Base-by-base conservation (phyloP, 2,888 invertebrate genomes). In the Caenorhabditis japonica region DNA sequence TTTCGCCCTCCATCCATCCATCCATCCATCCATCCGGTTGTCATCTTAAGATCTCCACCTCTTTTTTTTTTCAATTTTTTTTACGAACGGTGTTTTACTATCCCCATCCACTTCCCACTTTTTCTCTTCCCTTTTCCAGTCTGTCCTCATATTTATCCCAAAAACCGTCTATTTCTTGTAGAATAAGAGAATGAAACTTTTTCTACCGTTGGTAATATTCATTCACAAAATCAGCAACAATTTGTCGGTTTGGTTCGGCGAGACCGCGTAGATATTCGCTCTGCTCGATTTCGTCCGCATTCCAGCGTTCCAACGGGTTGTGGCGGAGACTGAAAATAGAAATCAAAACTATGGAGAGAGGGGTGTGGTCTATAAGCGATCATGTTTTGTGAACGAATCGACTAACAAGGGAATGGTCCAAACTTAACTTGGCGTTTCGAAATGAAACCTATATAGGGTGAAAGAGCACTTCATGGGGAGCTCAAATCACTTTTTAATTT, bases 131-230 rank as follows among this genome's bases (percentile, higher is more conserved):
- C 12, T 27, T 53, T 25, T 38, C 52, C n/a, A 21, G 23, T 36
- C 21, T 13, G 17, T n/a, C 3, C 19, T 10, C 10, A 46, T 4
- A 17, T 27, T 47, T 21, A 12, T 36, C 25, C 7, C 21, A 13
- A 12, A 23, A n/a, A 47, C 46, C 36, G 33, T 36, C 21, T 47
- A 30, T 49, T 46, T 38, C 25, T 49, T 51, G 49, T 49, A 56
- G 49, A 47, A 58, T 19, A 58, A 23, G 38, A 27, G 41, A 56
- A 66, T 44, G 51, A 58, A 52, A 25, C 46, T 21, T 25, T 52
- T 61, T 47, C 46, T 70, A 64, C 55, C 62, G 55, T 55, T 55
- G 38, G 41, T 62, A 58, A 62, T 43, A 41, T 17, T 62, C 58
- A 51, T 61, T 70, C 36, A 70, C 49, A 61, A 62, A 70, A 7